phyloP scores from a whole-genome alignment of 2,797 vertebrate genomes.

The Melanogrammus aeglefinus region DNA sequence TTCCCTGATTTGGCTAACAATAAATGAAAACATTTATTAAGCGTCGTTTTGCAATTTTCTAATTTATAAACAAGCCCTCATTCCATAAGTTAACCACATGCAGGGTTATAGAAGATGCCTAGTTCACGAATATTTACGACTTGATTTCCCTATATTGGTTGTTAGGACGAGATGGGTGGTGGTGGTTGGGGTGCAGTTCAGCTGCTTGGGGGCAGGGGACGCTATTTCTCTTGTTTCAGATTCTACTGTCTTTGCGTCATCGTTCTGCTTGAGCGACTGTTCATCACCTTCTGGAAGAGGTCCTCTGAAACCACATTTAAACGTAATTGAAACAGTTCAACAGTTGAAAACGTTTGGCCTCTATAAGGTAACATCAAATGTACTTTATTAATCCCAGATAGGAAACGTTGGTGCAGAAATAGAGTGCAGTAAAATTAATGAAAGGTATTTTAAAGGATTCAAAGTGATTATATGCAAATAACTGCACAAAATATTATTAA shows the following conservation, averaged over 20 bases:
- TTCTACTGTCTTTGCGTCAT: slow-evolving; percentile 57
- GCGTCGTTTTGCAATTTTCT: neutral
- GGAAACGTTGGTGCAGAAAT: neutral
- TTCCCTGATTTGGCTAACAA: neutral
- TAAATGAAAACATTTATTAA: neutral
- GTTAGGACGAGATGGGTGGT: neutral
- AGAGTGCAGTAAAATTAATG: neutral
- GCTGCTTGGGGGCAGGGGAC: neutral
- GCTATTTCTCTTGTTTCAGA: neutral
- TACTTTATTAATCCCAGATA: slow-evolving; percentile 1
- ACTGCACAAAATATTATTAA: neutral
- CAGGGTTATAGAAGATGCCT: slow-evolving; percentile 19
- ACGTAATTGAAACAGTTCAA: neutral
- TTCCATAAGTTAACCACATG: slow-evolving; percentile 8
- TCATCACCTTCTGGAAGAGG: slow-evolving; percentile 69
- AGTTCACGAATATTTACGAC: slow-evolving; percentile 15
- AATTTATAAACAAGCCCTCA: slow-evolving; percentile 2
- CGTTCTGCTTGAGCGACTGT: slow-evolving; percentile 69
- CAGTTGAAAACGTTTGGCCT: neutral
- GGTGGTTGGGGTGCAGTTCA: neutral
- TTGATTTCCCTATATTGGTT: neutral
- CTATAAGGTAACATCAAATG: neutral
- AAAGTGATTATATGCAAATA: neutral
- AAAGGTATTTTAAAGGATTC: neutral
- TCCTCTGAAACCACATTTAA: slow-evolving; percentile 54